Conservation (phyloP, 2,888 invertebrate species). For the Automeris io region DNA sequence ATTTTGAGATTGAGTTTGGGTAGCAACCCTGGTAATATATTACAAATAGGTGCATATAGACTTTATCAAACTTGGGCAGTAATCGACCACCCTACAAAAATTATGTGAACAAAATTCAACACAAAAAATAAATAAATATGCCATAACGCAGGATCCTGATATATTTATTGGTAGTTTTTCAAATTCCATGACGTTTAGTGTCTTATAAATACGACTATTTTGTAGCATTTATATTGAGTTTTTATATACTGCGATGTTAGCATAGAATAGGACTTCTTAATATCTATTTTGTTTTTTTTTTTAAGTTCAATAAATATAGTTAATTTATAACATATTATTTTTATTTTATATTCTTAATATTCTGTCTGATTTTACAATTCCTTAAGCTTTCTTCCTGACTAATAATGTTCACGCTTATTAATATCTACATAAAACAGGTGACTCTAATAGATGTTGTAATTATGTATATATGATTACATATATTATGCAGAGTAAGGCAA, state of each 20-base stretch:
- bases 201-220: slow-evolving; percentile 66
- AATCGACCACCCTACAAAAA: background rate
- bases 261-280: slow-evolving; percentile 31
- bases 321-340: background rate
- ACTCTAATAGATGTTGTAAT: too few relatives aligned
- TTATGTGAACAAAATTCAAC: slow-evolving; percentile 12
- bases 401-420: too few relatives aligned
- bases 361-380: background rate
- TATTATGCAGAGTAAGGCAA: too few relatives aligned
- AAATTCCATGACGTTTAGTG: slow-evolving; percentile 53
- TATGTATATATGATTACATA: too few relatives aligned
- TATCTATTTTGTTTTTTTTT: slow-evolving; percentile 39
- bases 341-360: background rate
- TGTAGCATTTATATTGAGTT: slow-evolving; percentile 58
- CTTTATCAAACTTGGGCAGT: background rate
- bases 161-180: slow-evolving; percentile 61
- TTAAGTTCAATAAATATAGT: slow-evolving; percentile 14
- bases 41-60: background rate
- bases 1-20: too few relatives aligned
- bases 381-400: too few relatives aligned
- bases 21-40: too few relatives aligned
- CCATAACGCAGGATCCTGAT: slow-evolving; percentile 33
- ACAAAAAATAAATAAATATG: slow-evolving; percentile 17
- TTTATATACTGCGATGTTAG: slow-evolving; percentile 38
- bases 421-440: too few relatives aligned